Conservation (phyloP, 1,140 invertebrate species). For the Nephotettix cincticeps region DNA sequence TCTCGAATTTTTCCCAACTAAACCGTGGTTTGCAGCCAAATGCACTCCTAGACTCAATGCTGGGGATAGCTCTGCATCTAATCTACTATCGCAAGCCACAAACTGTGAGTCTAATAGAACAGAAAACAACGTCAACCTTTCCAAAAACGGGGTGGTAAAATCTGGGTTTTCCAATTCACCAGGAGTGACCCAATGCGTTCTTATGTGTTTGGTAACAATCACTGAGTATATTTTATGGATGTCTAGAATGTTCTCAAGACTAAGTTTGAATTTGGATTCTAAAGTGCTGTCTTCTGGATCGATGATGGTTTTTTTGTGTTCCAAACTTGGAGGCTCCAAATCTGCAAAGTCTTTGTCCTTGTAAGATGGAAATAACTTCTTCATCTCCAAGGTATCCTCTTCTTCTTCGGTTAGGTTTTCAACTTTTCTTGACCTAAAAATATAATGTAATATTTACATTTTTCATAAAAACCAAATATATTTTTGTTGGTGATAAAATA, state of each 20-base stretch:
- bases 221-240: constrained; percentile 60
- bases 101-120: constrained; percentile 50
- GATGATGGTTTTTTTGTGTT: constrained; percentile 43
- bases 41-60: constrained; percentile 52
- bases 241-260: constrained; percentile 56
- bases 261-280: constrained; percentile 35
- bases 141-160: constrained; percentile 55
- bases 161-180: constrained; percentile 44
- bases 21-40: constrained; percentile 16
- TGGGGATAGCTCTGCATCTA: constrained; percentile 54
- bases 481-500: too few species aligned
- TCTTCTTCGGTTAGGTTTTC: constrained; percentile 66
- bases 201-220: constrained; percentile 56
- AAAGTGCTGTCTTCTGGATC: constrained; percentile 3
- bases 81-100: constrained; percentile 51
- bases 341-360: constrained; percentile 67
- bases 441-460: too few species aligned
- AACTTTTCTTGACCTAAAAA: constrained; percentile 6
- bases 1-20: neutral
- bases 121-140: constrained; percentile 60
- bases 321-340: constrained; percentile 47
- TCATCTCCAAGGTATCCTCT: constrained; percentile 63
- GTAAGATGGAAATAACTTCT: constrained; percentile 74
- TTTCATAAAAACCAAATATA: too few species aligned
- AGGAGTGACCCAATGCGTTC: constrained; percentile 56